Evolutionary conservation across 2,888 invertebrate genomes (phyloP).

Genomic region (Girardia tigrina): DNA sequence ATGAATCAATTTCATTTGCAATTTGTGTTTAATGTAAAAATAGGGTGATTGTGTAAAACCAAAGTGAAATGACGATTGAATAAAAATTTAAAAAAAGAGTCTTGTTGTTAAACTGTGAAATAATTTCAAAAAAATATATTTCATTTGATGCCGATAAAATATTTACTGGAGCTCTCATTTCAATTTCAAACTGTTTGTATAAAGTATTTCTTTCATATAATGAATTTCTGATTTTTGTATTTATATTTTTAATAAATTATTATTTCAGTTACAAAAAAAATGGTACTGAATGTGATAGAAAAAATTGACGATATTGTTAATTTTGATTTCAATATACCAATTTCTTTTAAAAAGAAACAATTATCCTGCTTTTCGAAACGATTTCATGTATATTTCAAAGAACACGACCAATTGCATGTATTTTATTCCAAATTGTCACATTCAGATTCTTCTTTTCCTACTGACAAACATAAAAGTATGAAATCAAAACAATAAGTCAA

Average conservation of each 20-base stretch:
- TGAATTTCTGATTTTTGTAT: no score
- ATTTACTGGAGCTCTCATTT: no score
- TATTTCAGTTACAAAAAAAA: constrained; percentile 3
- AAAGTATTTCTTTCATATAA: no score
- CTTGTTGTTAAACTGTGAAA: no score
- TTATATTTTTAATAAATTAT: background rate
- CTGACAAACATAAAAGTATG: background rate
- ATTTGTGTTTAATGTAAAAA: no score
- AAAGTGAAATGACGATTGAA: no score
- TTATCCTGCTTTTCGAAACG: background rate
- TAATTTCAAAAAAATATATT: no score
- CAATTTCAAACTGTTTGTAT: no score
- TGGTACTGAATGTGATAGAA: background rate
- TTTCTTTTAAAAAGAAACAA: constrained; percentile 1
- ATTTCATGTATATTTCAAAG: background rate
- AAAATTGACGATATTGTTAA: background rate
- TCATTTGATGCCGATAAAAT: no score
- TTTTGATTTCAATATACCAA: background rate
- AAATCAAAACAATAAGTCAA: background rate
- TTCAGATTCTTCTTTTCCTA: background rate
- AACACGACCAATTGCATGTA: constrained; percentile 3
- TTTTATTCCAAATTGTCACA: background rate
- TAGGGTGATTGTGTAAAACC: no score
- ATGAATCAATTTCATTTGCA: no score
- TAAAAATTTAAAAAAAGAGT: no score